phyloP scores from a whole-genome alignment of 1,140 invertebrate genomes.

The Globodera rostochiensis region DNA sequence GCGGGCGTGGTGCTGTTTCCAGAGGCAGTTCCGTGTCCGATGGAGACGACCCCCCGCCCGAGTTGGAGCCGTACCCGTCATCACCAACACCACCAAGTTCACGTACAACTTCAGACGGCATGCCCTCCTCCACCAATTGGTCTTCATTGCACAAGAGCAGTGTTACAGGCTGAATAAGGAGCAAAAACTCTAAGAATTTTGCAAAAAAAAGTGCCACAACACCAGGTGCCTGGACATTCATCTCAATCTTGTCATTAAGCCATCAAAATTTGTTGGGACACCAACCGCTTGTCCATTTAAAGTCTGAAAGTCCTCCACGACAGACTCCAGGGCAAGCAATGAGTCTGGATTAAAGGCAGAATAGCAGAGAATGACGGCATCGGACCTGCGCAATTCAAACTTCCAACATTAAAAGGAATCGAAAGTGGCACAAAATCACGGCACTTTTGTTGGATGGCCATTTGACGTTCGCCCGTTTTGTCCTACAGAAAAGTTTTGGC shows the following conservation, averaged over 20 bases:
- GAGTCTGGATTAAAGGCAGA: slow-evolving; percentile 35
- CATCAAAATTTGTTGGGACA: not conserved
- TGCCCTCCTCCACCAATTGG: slow-evolving; percentile 23
- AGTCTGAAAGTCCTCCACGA: slow-evolving; percentile 35
- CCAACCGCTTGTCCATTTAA: not conserved
- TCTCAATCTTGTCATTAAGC: no score
- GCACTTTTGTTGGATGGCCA: slow-evolving; percentile 35
- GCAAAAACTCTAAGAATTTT: slow-evolving; percentile 12
- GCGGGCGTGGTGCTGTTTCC: not conserved
- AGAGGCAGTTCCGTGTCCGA: slow-evolving; percentile 19
- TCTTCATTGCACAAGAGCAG: slow-evolving; percentile 38
- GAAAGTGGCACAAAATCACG: not conserved
- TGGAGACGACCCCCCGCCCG: slow-evolving; percentile 8
- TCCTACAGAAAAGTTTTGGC: slow-evolving; percentile 2
- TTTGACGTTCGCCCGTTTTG: slow-evolving; percentile 40
- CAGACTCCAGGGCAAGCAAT: slow-evolving; percentile 25
- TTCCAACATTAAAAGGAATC: not conserved
- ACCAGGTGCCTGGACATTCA: no score
- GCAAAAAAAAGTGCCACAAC: not conserved
- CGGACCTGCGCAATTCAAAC: slow-evolving; percentile 3
- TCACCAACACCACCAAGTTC: slow-evolving; percentile 4
- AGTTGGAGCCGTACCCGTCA: slow-evolving; percentile 11
- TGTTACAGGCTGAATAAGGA: slow-evolving; percentile 26
- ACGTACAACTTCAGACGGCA: slow-evolving; percentile 6
- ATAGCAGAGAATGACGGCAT: slow-evolving; percentile 40